A percentile compares a stretch with the other conserved stretches of the same genome.
Evolutionary conservation across 2,113 vertebrate genomes (phyloP).

Genomic region (Hydrochoerus hydrochaeris): DNA sequence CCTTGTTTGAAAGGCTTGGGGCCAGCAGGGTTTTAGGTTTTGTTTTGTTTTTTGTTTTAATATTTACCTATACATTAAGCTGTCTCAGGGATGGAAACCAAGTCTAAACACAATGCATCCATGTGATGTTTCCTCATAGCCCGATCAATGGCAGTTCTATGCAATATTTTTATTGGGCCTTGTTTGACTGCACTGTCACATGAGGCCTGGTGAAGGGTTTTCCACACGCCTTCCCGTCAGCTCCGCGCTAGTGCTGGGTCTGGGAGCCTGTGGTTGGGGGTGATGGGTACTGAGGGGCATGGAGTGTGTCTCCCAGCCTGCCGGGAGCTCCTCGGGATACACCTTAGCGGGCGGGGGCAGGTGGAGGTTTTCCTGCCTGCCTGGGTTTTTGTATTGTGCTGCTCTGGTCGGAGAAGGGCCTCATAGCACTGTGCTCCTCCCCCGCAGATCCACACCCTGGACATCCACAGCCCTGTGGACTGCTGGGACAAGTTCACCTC

Average conservation of each 20-base stretch:
- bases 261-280: neutral
- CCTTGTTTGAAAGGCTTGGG: neutral
- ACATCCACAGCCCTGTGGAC: slow-evolving; percentile 93
- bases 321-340: neutral
- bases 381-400: neutral
- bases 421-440: slow-evolving; percentile 21
- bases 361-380: neutral
- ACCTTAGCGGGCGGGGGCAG: neutral
- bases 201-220: neutral
- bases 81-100: neutral
- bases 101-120: neutral
- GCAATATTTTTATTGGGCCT: neutral
- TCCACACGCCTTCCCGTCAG: neutral
- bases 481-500: slow-evolving; percentile 97
- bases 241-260: neutral
- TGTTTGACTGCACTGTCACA: neutral
- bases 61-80: neutral
- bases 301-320: neutral
- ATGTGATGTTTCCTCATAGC: neutral
- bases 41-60: neutral
- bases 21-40: neutral
- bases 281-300: neutral
- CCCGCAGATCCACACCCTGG: slow-evolving; percentile 92
- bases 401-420: neutral
- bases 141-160: too few relatives aligned